phyloP scores from a whole-genome alignment of 2,888 invertebrate genomes.

The Acanthococcus lagerstroemiae region DNA sequence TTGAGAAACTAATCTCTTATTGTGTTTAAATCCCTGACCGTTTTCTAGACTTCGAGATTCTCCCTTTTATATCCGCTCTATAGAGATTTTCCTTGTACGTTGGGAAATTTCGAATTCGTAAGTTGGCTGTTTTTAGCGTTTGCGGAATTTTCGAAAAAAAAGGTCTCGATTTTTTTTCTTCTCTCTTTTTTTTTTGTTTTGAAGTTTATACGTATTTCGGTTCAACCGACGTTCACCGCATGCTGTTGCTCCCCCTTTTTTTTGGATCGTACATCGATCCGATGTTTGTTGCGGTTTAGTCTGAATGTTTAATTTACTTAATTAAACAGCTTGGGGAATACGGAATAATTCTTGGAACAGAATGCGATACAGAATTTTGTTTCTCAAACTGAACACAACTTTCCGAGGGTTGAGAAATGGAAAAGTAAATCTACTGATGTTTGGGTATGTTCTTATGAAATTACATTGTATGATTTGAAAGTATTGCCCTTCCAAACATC shows the following conservation, averaged over 20 bases:
- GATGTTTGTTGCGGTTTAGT: not conserved
- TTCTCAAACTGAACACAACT: too few species aligned
- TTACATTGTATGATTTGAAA: too few species aligned
- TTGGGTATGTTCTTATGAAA: too few species aligned
- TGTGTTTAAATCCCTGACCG: slow-evolving; percentile 28
- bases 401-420: too few species aligned
- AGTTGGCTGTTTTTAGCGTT: not conserved
- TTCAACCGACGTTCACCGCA: too few species aligned
- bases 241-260: too few species aligned
- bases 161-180: not conserved
- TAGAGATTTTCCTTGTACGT: not conserved
- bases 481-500: too few species aligned
- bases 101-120: not conserved
- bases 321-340: too few species aligned
- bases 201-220: not conserved
- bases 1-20: slow-evolving; percentile 27
- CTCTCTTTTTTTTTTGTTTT: not conserved
- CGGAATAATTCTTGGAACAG: too few species aligned
- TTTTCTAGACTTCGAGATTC: slow-evolving; percentile 1
- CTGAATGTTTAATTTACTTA: not conserved
- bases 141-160: too few species aligned
- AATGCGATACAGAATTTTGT: too few species aligned
- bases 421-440: too few species aligned
- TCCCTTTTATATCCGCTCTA: not conserved
- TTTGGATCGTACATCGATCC: not conserved